Evolutionary conservation across 2,888 invertebrate species (phyloP), one percentile per base, ranked within the genome.

Genomic region (Herminia tarsipennalis): DNA sequence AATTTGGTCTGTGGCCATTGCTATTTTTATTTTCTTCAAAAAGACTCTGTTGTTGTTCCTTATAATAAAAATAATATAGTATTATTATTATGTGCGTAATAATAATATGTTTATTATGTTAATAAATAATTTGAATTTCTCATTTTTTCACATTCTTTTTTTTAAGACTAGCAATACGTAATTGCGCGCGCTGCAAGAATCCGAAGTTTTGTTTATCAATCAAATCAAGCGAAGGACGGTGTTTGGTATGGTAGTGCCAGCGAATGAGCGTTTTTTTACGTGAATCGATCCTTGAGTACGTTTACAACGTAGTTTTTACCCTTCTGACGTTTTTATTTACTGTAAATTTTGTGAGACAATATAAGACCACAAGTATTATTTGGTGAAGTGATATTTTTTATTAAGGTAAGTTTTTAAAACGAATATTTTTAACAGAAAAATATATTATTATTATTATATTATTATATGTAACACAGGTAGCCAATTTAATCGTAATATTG

Each of bases 121-220:
- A n/a, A n/a, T n/a, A n/a, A n/a, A n/a, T n/a, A n/a, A n/a, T n/a
- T n/a, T n/a, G n/a, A 5, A 25, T 17, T 8, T 17, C 6, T 16
- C 13, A n/a, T 24, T n/a, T 13, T 14, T 12, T 12, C 21, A 34
- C 10, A n/a, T 2, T 5, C 5, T 5, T n/a, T n/a, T 29, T 60
- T 68, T 66, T 41, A 16, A 13, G 5, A 39, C 40, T 70, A 62
- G 84, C 77, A 86, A 74, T 73, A 75, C 69, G 12, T 12, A 56
- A 80, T 63, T 89, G 90, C 90, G 90, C 90, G 90, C 90, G 89
- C 86, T 83, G 83, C 79, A 59, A 62, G 70, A 74, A 77, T 16
- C 76, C 79, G 81, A 83, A 82, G 80, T 86, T 88, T 86, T 90
- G 90, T 89, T 90, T 90, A 89, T 86, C 89, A 88, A 87, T 88